Evolutionary conservation across 1,140 invertebrate species (phyloP).

Genomic region (Trissolcus basalis): DNA sequence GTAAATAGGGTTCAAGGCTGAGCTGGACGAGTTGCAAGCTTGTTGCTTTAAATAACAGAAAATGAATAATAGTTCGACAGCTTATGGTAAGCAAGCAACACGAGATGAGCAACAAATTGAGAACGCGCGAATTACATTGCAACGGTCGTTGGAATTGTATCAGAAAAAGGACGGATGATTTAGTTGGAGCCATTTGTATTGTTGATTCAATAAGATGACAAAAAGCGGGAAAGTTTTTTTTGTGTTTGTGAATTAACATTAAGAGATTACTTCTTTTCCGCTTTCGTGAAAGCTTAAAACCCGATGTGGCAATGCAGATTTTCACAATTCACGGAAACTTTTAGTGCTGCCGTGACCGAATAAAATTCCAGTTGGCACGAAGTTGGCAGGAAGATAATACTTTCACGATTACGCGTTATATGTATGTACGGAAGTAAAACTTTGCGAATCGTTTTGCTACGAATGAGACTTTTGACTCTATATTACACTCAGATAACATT

Average conservation of each 20-base stretch:
- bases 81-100: slow-evolving; percentile 12
- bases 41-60: slow-evolving; percentile 40
- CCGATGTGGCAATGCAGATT: slow-evolving; percentile 56
- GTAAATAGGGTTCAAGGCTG: slow-evolving; percentile 43
- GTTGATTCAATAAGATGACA: slow-evolving; percentile 17
- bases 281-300: slow-evolving; percentile 45
- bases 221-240: slow-evolving; percentile 21
- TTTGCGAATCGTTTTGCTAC: slow-evolving; percentile 55
- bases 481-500: slow-evolving; percentile 48
- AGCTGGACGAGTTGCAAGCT: slow-evolving; percentile 36
- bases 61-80: slow-evolving; percentile 51
- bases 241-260: slow-evolving; percentile 48
- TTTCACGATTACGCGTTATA: slow-evolving; percentile 56
- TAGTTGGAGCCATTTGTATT: slow-evolving; percentile 34
- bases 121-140: too few species aligned
- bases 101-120: not conserved
- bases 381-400: slow-evolving; percentile 60
- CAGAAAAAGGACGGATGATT: slow-evolving; percentile 2
- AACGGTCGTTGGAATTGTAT: too few species aligned
- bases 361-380: slow-evolving; percentile 59
- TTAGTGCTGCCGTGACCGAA: slow-evolving; percentile 55
- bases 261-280: slow-evolving; percentile 52
- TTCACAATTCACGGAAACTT: slow-evolving; percentile 59
- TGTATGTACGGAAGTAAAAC: slow-evolving; percentile 55
- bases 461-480: slow-evolving; percentile 46